Conservation (phyloP, 2,888 invertebrate species). For the Dicycla oo region DNA sequence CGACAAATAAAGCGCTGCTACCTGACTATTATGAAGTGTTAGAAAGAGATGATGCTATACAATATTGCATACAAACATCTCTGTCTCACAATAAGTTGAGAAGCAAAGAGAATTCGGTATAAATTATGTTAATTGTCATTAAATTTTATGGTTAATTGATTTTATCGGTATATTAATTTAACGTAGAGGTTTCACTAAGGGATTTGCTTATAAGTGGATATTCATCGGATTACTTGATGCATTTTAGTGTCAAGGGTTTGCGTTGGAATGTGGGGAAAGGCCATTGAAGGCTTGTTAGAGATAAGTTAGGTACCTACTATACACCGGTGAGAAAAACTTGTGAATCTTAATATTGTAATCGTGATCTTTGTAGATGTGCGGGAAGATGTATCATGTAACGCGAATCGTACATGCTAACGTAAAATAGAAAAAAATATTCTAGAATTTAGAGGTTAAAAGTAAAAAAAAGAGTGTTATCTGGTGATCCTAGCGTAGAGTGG, state of each 20-base stretch:
- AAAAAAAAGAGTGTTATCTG: too few relatives aligned
- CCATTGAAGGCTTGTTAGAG: constrained; percentile 20
- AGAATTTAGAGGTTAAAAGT: too few relatives aligned
- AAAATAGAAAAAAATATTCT: too few relatives aligned
- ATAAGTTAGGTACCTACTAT: not conserved
- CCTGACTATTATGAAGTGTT: not conserved
- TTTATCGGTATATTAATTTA: constrained; percentile 43
- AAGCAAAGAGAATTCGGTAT: constrained; percentile 37
- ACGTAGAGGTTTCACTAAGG: constrained; percentile 49
- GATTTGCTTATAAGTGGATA: constrained; percentile 59
- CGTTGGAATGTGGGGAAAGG: constrained; percentile 62
- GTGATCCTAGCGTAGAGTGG: too few relatives aligned
- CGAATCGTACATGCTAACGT: too few relatives aligned
- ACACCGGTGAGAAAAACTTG: constrained; percentile 34
- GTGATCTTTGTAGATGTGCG: constrained; percentile 4
- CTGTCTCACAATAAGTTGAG: constrained; percentile 9
- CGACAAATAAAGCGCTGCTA: constrained; percentile 22
- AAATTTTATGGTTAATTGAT: constrained; percentile 58
- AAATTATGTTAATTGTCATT: constrained; percentile 56
- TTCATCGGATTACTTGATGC: constrained; percentile 41
- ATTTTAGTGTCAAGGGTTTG: constrained; percentile 59
- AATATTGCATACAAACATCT: constrained; percentile 11
- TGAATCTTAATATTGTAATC: constrained; percentile 25
- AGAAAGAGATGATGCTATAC: constrained; percentile 19
- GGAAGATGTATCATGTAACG: not conserved